Conservation (phyloP, 2,888 invertebrate genomes). For the Heteromyza rotundicornis region DNA sequence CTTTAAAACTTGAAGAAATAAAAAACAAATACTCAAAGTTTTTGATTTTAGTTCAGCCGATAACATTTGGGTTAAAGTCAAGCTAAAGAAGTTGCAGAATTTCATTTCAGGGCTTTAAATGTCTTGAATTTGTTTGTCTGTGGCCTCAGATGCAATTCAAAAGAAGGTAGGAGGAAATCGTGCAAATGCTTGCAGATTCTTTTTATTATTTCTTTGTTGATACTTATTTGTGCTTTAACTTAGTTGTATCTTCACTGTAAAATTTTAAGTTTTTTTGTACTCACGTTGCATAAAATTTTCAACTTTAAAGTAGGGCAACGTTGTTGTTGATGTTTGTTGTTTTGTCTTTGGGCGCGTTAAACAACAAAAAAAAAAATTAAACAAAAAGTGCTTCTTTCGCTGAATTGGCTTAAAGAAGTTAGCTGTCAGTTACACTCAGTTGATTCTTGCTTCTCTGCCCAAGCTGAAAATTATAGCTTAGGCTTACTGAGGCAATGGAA, state of each 20-base stretch:
- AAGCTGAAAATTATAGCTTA: background rate
- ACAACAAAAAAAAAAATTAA: too few species aligned
- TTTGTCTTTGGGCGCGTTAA: background rate
- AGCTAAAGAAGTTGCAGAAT: slow-evolving; percentile 21
- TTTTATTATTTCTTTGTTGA: slow-evolving; percentile 5
- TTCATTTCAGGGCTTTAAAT: slow-evolving; percentile 5
- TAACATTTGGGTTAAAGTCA: slow-evolving; percentile 13
- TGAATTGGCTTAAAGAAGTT: too few species aligned
- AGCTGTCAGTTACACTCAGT: slow-evolving; percentile 4
- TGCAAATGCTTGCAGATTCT: slow-evolving; percentile 25
- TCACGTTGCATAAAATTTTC: slow-evolving; percentile 28
- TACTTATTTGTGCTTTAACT: background rate
- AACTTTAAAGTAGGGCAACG: slow-evolving; percentile 18
- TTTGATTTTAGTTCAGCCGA: background rate
- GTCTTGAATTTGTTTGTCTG: too few species aligned
- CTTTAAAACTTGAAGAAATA: too few species aligned
- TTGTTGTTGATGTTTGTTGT: slow-evolving; percentile 3
- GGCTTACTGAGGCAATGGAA: background rate
- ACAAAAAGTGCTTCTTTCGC: too few species aligned
- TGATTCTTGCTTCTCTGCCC: slow-evolving; percentile 1
- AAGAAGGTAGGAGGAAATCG: slow-evolving; percentile 26
- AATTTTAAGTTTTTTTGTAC: slow-evolving; percentile 16
- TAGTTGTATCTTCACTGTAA: background rate
- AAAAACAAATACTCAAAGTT: too few species aligned
- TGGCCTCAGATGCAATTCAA: too few species aligned